phyloP scores from a whole-genome alignment of 2,888 invertebrate genomes.

The Eupithecia tripunctaria region DNA sequence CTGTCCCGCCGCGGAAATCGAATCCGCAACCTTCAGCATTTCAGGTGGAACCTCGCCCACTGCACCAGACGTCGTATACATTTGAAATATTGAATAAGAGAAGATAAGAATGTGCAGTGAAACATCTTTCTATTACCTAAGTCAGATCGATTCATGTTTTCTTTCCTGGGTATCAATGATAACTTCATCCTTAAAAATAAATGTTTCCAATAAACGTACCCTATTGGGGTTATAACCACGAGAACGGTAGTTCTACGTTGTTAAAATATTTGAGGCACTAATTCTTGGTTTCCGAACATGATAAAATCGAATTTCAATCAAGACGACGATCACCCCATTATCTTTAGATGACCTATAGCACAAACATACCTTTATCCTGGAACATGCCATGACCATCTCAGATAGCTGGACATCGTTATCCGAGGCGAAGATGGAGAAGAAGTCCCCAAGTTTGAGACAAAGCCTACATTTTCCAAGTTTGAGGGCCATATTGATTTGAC shows the following conservation, averaged over 20 bases:
- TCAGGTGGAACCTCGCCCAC: background rate
- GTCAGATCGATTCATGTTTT: background rate
- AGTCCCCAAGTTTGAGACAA: constrained; percentile 82
- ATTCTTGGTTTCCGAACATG: background rate
- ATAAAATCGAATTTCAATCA: constrained; percentile 6
- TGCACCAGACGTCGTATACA: background rate
- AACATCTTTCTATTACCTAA: background rate
- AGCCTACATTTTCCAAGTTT: constrained; percentile 83
- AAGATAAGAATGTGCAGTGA: background rate
- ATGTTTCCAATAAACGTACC: background rate
- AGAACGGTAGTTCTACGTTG: background rate
- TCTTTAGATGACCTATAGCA: background rate
- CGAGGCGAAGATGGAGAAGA: constrained; percentile 81
- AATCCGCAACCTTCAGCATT: background rate
- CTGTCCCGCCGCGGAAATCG: background rate
- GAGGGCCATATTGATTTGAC: constrained; percentile 82
- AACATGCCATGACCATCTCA: constrained; percentile 83
- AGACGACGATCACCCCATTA: background rate
- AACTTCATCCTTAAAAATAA: background rate
- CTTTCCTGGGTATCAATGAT: background rate
- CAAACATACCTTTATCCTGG: constrained; percentile 74
- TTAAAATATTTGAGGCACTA: background rate
- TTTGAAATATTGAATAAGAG: background rate
- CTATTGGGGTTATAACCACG: background rate
- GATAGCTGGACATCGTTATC: constrained; percentile 79